Conservation (phyloP, 2,113 vertebrate species). For the Coptodon bakossiorum region DNA sequence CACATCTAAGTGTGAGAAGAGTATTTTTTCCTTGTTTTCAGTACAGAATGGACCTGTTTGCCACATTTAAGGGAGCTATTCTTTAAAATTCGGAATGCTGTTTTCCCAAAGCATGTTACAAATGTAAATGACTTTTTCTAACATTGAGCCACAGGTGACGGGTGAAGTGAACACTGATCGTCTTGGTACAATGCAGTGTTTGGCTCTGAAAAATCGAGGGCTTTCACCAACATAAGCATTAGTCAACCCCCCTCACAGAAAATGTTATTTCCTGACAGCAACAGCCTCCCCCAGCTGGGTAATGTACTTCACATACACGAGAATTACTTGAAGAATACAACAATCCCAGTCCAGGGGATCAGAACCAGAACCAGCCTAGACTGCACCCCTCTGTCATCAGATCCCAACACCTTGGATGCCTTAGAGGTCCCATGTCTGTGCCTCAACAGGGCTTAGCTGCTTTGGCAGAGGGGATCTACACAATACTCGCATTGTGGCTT, state of each 20-base stretch:
- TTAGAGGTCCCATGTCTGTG: background rate
- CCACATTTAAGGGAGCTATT: background rate
- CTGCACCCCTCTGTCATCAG: background rate
- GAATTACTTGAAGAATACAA: background rate
- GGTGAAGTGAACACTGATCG: background rate
- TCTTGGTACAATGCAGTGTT: background rate
- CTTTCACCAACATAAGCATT: background rate
- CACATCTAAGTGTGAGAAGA: background rate
- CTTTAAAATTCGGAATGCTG: background rate
- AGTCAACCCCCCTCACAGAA: background rate
- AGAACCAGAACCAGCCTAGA: background rate
- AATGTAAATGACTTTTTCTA: background rate
- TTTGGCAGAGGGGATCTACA: background rate
- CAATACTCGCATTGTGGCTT: background rate
- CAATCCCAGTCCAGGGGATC: rapidly evolving
- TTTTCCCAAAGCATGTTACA: background rate
- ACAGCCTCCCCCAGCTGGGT: background rate
- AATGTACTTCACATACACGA: background rate
- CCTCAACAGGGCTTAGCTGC: background rate
- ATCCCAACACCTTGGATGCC: background rate
- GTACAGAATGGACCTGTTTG: background rate
- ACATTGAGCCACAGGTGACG: background rate
- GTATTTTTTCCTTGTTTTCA: background rate
- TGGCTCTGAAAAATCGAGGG: background rate
- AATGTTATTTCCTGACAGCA: rapidly evolving